These are phyloP conservation scores for Syndactyla subalaris DNA, from an alignment of 2,797 vertebrate species.

Conservation along the genomic window DNA sequence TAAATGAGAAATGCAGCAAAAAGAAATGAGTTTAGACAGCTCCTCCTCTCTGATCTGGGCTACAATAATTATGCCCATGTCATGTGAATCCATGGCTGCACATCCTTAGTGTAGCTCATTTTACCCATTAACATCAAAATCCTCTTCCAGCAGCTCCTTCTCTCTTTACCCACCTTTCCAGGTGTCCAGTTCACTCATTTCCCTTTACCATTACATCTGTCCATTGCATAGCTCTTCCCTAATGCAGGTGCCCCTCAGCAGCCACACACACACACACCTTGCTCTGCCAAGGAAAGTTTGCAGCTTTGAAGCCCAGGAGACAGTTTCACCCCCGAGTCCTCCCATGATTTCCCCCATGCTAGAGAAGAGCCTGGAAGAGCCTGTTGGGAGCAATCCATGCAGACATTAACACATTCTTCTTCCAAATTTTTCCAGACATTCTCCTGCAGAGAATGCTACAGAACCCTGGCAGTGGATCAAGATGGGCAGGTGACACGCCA, in stretches of 20 bases:
- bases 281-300: neutral
- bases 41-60: constrained; percentile 35
- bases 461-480: neutral
- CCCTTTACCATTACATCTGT: neutral
- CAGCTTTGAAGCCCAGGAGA: neutral
- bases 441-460: neutral
- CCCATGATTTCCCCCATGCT: neutral
- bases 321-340: neutral
- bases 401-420: neutral
- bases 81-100: neutral
- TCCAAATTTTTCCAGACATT: neutral
- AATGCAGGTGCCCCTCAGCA: neutral
- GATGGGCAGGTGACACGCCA: neutral
- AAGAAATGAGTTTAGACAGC: constrained; percentile 42
- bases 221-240: neutral
- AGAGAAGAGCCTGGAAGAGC: neutral
- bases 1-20: constrained; percentile 51
- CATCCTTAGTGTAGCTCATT: neutral
- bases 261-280: neutral
- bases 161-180: neutral
- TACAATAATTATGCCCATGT: neutral
- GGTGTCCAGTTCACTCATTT: neutral
- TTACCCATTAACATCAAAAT: neutral
- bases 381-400: neutral
- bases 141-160: neutral